These are phyloP conservation scores for Prostheceraeus crozeri DNA, from an alignment of 2,888 invertebrate species.

Conservation along the genomic window DNA sequence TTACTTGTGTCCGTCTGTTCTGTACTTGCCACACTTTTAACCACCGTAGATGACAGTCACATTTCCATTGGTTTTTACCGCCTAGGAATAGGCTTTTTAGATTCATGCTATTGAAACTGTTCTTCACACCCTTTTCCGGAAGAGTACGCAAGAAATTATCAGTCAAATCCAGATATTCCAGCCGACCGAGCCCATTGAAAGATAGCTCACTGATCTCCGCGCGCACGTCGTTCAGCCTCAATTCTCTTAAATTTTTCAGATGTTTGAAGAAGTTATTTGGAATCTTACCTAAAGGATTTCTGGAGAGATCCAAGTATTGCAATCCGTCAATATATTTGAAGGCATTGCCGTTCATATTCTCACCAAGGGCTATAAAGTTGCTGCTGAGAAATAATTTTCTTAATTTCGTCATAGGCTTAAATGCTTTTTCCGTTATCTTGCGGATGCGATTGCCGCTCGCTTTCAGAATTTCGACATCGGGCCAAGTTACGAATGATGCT, in stretches of 20 bases:
- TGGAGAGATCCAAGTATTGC: slow-evolving; percentile 29
- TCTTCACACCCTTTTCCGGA: neutral
- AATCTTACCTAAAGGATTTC: slow-evolving; percentile 34
- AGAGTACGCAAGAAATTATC: neutral
- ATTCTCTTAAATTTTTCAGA: slow-evolving; percentile 17
- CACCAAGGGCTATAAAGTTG: too few species aligned
- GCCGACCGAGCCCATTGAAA: neutral
- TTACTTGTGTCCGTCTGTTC: slow-evolving; percentile 2
- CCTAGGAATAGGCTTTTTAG: slow-evolving; percentile 24
- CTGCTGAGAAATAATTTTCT: slow-evolving; percentile 27
- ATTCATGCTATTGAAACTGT: slow-evolving; percentile 29
- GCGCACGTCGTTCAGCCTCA: slow-evolving; percentile 21
- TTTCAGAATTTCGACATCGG: too few species aligned
- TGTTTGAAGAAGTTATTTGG: slow-evolving; percentile 31
- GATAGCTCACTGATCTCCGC: neutral
- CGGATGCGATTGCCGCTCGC: slow-evolving; percentile 20
- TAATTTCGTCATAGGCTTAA: slow-evolving; percentile 23
- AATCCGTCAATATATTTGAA: slow-evolving; percentile 31
- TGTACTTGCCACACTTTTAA: slow-evolving; percentile 22
- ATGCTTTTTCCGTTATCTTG: slow-evolving; percentile 36
- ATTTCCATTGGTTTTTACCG: slow-evolving; percentile 35
- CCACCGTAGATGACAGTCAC: slow-evolving; percentile 35
- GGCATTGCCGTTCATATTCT: too few species aligned
- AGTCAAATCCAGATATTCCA: neutral
- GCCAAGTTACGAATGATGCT: too few species aligned